Evolutionary conservation across 2,113 vertebrate genomes (phyloP).

Genomic region (Gymnobelideus leadbeateri): DNA sequence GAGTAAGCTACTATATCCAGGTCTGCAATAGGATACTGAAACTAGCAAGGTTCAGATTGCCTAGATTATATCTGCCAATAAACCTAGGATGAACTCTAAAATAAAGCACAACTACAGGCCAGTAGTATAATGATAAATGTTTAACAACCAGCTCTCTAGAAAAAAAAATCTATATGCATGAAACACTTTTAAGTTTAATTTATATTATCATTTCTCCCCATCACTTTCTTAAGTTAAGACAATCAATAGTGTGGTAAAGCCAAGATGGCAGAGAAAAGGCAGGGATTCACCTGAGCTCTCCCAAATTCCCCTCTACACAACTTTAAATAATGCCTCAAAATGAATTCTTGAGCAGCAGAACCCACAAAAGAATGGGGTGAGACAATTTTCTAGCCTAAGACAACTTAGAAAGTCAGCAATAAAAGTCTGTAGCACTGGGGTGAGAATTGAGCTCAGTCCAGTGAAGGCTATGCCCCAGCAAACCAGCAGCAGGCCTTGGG

Average conservation of each 20-base stretch:
- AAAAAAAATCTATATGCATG: background rate
- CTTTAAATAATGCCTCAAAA: background rate
- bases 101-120: background rate
- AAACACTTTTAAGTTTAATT: background rate
- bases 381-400: background rate
- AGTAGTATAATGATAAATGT: background rate
- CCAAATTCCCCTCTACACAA: background rate
- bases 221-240: background rate
- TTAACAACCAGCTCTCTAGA: background rate
- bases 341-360: no score
- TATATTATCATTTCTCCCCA: background rate
- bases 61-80: background rate
- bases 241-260: background rate
- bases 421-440: background rate
- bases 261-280: background rate
- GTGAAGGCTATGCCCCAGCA: no score
- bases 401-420: background rate
- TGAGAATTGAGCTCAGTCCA: background rate
- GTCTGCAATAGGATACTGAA: background rate
- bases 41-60: background rate
- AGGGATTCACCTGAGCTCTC: background rate
- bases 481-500: background rate
- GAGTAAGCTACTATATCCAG: background rate
- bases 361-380: background rate
- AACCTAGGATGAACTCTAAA: background rate